phyloP scores from a whole-genome alignment of 2,888 invertebrate genomes.

The Sesia apiformis region DNA sequence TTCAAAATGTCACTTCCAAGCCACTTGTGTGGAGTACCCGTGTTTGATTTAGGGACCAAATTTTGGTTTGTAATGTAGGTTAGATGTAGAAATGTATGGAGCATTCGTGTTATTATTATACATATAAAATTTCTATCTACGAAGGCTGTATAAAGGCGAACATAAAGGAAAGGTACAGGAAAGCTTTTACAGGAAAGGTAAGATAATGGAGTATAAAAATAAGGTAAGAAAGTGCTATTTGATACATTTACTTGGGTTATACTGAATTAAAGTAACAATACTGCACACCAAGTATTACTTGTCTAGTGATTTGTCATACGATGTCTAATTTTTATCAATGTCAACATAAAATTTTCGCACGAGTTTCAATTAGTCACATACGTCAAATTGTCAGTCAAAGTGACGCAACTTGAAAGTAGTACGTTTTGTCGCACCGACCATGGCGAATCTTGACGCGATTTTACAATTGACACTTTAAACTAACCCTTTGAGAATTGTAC shows the following conservation, averaged over 20 bases:
- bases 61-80: too few relatives aligned
- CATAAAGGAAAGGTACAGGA: too few relatives aligned
- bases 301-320: background rate
- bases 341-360: slow-evolving; percentile 42
- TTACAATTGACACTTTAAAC: slow-evolving; percentile 59
- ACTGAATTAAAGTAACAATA: background rate
- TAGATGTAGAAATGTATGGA: too few relatives aligned
- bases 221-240: too few relatives aligned
- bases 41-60: background rate
- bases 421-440: slow-evolving; percentile 42
- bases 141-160: too few relatives aligned
- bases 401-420: slow-evolving; percentile 50
- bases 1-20: slow-evolving; percentile 39
- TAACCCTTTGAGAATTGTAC: slow-evolving; percentile 46
- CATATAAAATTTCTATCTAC: too few relatives aligned
- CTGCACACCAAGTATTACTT: background rate
- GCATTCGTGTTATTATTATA: too few relatives aligned
- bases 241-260: too few relatives aligned
- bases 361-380: slow-evolving; percentile 53
- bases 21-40: slow-evolving; percentile 23
- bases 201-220: too few relatives aligned
- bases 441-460: slow-evolving; percentile 54
- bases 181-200: too few relatives aligned
- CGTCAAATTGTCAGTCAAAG: slow-evolving; percentile 58
- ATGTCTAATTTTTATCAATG: background rate